Percentiles rank a stretch among this genome's conserved stretches.
These are phyloP conservation scores for Pheucticus melanocephalus DNA, from an alignment of 2,113 vertebrate species.

Conservation along the genomic window DNA sequence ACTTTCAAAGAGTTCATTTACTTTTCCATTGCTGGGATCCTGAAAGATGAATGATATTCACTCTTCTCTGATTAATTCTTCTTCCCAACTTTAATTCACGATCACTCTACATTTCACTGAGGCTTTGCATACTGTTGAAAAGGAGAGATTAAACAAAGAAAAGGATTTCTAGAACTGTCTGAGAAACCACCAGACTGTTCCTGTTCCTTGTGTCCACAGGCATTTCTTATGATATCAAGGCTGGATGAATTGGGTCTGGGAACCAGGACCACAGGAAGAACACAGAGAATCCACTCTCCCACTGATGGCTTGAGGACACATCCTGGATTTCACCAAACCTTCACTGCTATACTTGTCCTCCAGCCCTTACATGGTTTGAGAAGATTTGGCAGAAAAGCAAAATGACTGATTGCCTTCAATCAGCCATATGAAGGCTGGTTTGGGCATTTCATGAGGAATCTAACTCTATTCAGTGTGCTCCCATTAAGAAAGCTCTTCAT, in stretches of 20 bases:
- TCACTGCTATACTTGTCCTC: not conserved
- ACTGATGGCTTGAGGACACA: not conserved
- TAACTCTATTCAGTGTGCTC: not conserved
- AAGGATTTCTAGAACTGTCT: not conserved
- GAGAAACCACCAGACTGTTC: not conserved
- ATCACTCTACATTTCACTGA: not conserved
- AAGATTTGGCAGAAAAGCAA: not conserved
- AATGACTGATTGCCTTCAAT: not conserved
- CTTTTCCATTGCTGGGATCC: not conserved
- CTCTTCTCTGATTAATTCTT: not conserved
- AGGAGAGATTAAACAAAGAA: not conserved
- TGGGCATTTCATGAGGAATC: not conserved
- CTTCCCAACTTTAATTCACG: not conserved
- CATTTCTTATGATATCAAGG: not conserved
- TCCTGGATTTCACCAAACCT: not conserved
- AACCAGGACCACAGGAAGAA: not conserved
- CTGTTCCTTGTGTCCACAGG: not conserved
- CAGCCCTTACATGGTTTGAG: not conserved
- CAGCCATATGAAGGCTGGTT: not conserved
- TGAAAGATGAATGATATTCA: not conserved
- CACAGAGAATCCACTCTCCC: not conserved
- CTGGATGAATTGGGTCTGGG: not conserved
- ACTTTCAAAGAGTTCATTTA: not conserved
- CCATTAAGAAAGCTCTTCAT: not conserved
- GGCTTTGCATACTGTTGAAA: not conserved